Evolutionary conservation across 23 tunicate species (phyloP).

Genomic region (Halocynthia aurantium): DNA sequence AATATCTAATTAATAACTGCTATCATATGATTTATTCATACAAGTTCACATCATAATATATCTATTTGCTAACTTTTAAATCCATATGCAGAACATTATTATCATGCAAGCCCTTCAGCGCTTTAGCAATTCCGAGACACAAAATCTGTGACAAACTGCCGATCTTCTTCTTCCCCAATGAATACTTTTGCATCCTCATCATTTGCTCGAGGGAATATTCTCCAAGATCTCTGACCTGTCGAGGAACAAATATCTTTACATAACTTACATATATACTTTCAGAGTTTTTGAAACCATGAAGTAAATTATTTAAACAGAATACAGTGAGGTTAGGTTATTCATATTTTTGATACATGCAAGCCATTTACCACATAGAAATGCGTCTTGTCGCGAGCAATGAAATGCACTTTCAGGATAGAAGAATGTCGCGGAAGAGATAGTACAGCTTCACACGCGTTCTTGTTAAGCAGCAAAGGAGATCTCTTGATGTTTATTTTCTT

Average conservation of each 20-base stretch:
- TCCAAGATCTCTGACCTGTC: slow-evolving; percentile 33
- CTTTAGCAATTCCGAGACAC: slow-evolving; percentile 35
- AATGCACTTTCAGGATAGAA: slow-evolving; percentile 12
- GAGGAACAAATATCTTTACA: background rate
- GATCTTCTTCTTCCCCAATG: too few relatives aligned
- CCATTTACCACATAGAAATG: slow-evolving; percentile 64
- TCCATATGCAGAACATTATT: slow-evolving; percentile 53
- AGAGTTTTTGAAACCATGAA: background rate
- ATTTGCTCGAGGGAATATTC: slow-evolving; percentile 60
- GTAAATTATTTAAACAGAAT: background rate
- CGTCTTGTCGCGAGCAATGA: slow-evolving; percentile 34
- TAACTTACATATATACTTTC: background rate
- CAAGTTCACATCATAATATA: too few relatives aligned
- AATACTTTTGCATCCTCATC: slow-evolving; percentile 12
- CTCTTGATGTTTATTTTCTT: slow-evolving; percentile 62
- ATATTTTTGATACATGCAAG: background rate
- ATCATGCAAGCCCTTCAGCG: slow-evolving; percentile 36
- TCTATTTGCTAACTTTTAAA: slow-evolving; percentile 26
- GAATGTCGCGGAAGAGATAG: slow-evolving; percentile 14
- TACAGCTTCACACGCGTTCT: slow-evolving; percentile 2
- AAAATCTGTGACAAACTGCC: slow-evolving; percentile 3
- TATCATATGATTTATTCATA: too few relatives aligned
- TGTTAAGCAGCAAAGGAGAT: slow-evolving; percentile 31
- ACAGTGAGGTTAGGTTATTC: too few relatives aligned
- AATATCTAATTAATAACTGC: too few relatives aligned